Conservation (phyloP, 2,113 vertebrate species). For the Etia nguti region DNA sequence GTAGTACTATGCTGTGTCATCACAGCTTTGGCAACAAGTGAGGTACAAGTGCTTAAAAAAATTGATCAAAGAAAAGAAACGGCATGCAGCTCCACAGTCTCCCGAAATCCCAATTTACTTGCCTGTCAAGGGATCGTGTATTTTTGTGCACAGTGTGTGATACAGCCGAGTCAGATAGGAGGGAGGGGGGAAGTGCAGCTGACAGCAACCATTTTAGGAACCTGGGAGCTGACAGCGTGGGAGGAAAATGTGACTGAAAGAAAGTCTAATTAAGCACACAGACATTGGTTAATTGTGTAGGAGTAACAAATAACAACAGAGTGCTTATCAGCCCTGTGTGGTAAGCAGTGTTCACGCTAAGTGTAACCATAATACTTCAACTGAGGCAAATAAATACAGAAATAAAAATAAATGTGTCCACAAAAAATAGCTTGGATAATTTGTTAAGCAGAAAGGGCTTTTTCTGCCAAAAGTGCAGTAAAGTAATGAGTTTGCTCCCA, state of each 20-base stretch:
- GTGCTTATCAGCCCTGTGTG: conserved; percentile 26
- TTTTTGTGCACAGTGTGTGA: neutral
- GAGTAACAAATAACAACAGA: conserved; percentile 29
- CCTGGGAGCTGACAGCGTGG: conserved; percentile 25
- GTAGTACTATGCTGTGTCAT: neutral
- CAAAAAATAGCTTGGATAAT: neutral
- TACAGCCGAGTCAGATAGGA: neutral
- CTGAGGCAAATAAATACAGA: neutral
- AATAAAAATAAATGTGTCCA: neutral
- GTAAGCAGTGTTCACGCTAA: conserved; percentile 3
- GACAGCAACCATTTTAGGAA: conserved; percentile 23
- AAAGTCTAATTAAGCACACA: conserved; percentile 32
- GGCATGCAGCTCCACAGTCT: neutral
- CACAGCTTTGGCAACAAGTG: neutral
- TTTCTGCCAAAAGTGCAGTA: conserved; percentile 18
- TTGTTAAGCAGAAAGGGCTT: neutral
- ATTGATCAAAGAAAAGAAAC: neutral
- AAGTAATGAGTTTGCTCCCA: neutral
- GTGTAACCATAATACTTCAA: conserved; percentile 18
- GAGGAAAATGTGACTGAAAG: conserved; percentile 41
- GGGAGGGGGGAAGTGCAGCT: neutral
- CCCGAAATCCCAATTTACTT: neutral
- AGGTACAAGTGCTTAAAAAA: neutral
- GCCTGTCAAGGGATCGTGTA: neutral
- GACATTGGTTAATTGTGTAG: conserved; percentile 46